Conservation (phyloP, 2,888 invertebrate genomes). For the Epistrophella euchroma region DNA sequence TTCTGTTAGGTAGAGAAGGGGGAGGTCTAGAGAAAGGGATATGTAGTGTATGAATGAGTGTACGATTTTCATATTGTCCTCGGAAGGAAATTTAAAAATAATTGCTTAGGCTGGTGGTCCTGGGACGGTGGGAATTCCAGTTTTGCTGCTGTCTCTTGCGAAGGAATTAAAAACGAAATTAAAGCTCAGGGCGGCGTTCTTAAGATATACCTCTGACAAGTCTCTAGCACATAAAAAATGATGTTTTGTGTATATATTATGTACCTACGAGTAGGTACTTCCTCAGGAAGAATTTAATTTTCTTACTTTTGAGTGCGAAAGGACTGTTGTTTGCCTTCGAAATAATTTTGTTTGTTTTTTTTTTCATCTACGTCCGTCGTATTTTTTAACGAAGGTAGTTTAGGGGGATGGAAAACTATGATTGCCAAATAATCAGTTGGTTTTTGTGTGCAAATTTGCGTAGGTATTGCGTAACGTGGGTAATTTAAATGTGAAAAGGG, state of each 20-base stretch:
- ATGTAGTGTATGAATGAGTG: conserved; percentile 14
- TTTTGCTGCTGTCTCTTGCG: conserved; percentile 13
- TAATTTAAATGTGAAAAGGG: conserved; percentile 22
- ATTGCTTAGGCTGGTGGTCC: conserved; percentile 27
- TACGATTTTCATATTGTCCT: conserved; percentile 52
- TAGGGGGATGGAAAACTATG: conserved; percentile 4
- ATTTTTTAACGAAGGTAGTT: neutral
- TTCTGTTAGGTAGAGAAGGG: neutral
- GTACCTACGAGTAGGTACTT: neutral
- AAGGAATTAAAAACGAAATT: conserved; percentile 18
- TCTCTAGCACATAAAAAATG: neutral
- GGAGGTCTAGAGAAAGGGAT: neutral
- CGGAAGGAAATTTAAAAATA: conserved; percentile 62
- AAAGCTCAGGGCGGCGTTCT: conserved; percentile 24
- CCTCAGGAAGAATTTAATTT: conserved; percentile 8
- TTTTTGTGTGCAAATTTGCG: conserved; percentile 17
- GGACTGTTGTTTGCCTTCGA: conserved; percentile 8
- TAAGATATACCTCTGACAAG: conserved; percentile 12
- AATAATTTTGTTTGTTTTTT: conserved; percentile 6
- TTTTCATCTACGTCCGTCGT: neutral
- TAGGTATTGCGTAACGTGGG: neutral
- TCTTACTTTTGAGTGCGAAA: conserved; percentile 15
- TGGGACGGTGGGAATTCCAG: neutral
- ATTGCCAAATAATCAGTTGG: conserved; percentile 21
- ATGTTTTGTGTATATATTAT: neutral